Evolutionary conservation across 2,888 invertebrate species (phyloP).

Genomic region (Chymomyza amoena): DNA sequence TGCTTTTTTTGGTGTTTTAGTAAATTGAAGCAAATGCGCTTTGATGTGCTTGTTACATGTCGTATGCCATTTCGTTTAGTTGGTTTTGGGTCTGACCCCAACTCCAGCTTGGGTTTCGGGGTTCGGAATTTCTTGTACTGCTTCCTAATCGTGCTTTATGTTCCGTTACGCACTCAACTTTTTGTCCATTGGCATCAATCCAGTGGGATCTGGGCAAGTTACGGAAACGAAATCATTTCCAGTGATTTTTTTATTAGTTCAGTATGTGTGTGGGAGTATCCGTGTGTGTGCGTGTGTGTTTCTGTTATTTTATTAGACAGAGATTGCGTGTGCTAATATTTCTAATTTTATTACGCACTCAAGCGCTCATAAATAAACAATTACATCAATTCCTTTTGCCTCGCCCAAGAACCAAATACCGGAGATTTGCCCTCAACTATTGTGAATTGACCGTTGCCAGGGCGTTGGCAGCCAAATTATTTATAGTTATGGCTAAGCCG

Average conservation of each 20-base stretch:
- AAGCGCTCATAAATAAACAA: constrained; percentile 76
- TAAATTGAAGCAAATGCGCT: constrained; percentile 77
- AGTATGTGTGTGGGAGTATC: constrained; percentile 15
- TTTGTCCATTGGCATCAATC: constrained; percentile 56
- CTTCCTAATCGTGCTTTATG: constrained; percentile 76
- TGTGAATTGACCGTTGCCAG: neutral
- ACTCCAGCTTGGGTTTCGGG: neutral
- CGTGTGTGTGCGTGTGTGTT: constrained; percentile 8
- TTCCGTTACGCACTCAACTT: constrained; percentile 74
- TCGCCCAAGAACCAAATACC: neutral
- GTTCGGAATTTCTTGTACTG: constrained; percentile 24
- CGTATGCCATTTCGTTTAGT: neutral
- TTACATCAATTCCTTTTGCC: constrained; percentile 53
- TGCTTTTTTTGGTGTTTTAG: constrained; percentile 59
- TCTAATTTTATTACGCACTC: constrained; percentile 77
- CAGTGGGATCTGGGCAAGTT: constrained; percentile 5
- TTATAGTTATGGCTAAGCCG: constrained; percentile 68
- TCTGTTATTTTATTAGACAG: constrained; percentile 53
- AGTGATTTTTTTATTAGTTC: constrained; percentile 56
- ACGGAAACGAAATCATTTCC: constrained; percentile 58
- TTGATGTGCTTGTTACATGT: constrained; percentile 74
- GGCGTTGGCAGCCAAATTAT: constrained; percentile 47
- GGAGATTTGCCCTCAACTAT: neutral
- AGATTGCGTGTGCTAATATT: constrained; percentile 62
- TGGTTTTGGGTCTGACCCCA: neutral